Evolutionary conservation across 1,140 invertebrate species (phyloP), one percentile per base, ranked within the genome.

Genomic region (Drosophila novamexicana): DNA sequence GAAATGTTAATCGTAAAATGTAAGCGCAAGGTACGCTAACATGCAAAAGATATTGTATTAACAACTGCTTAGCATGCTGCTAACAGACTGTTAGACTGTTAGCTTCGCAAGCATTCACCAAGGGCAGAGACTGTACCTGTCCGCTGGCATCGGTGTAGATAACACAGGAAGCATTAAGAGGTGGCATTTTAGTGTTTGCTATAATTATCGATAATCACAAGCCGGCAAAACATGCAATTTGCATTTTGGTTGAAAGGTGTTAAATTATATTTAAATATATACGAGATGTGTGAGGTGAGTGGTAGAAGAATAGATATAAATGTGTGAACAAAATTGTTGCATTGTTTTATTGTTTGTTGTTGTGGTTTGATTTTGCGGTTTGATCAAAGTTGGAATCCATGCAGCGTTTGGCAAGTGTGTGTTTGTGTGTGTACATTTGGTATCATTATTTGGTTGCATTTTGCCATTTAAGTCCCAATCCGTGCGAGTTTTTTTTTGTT

Each of bases 131-230:
- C 72, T 74, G 94, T 97, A 98, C 97, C 97, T 98, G 97, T 95
- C 96, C 97, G 94, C 97, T 96, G 93, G 96, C 96, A 94, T 98
- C 97, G 95, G 97, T 97, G 96, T 98, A 98, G 94, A 97, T 96
- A 94, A 98, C 97, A 95, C 96, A 97, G 94, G 96, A 95, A 94
- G 96, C 96, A 94, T 97, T 98, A 95, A 94, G 94, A 93, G 96
- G 94, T 93, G 96, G 95, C 93, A 97, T 94, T 94, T 92, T 92
- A 93, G 92, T 93, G 93, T 93, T 73, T 56, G 90, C 91, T 92
- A 79, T 67, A 47, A 39, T 52, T 57, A 54, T 67, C 63, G 63
- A 53, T 54, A 63, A 50, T 56, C 50, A 63, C 14, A 54, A 54
- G 45, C 53, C 52, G 34, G 71, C 50, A 78, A 58, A 75, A 59